Conservation (phyloP, 2,888 invertebrate genomes). For the Nysson spinosus region DNA sequence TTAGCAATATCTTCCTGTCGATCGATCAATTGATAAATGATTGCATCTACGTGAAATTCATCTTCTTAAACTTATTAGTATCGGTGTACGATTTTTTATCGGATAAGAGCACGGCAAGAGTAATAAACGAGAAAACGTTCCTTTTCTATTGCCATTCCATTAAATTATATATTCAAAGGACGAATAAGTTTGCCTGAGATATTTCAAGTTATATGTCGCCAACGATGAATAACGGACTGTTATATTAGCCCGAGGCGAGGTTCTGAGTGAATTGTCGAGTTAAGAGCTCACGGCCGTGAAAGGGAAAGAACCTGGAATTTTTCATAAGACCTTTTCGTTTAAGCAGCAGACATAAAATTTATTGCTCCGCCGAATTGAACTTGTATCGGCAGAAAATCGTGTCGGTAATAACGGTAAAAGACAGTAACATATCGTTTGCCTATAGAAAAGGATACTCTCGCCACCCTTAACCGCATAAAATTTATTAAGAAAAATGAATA, state of each 20-base stretch:
- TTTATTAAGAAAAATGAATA: conserved; percentile 21
- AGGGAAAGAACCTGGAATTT: conserved; percentile 28
- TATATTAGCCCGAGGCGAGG: conserved; percentile 44
- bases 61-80: too few species aligned
- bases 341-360: neutral
- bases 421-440: neutral
- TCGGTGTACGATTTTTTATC: too few species aligned
- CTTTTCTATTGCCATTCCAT: conserved; percentile 18
- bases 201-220: conserved; percentile 40
- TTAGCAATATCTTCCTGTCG: too few species aligned
- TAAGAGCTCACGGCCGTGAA: conserved; percentile 26
- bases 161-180: conserved; percentile 37
- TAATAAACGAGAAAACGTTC: too few species aligned
- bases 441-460: neutral
- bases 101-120: too few species aligned
- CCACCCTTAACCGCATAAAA: conserved; percentile 15
- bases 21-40: too few species aligned
- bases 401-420: neutral
- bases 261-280: conserved; percentile 27
- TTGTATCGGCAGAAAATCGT: neutral
- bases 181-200: conserved; percentile 39
- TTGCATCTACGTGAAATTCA: too few species aligned
- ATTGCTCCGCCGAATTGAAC: neutral
- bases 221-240: conserved; percentile 53
- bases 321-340: conserved; percentile 6